These are phyloP conservation scores for Coendou prehensilis DNA, from an alignment of 2,797 vertebrate genomes.

Conservation along the genomic window DNA sequence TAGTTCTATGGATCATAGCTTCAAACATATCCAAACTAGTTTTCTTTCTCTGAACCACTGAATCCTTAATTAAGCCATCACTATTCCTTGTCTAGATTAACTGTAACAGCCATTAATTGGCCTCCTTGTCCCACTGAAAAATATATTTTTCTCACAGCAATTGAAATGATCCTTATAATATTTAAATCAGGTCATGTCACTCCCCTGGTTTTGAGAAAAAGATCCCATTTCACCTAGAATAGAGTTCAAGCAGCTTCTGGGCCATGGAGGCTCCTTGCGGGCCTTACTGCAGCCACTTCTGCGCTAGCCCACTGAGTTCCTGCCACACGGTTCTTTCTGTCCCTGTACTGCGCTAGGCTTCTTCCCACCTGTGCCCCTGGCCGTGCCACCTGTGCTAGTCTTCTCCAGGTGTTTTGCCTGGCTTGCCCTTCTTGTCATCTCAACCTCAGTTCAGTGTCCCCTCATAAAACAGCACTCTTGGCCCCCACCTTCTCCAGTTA, in stretches of 20 bases:
- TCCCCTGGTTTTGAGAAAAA: background rate
- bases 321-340: no score
- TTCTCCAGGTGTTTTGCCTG: background rate
- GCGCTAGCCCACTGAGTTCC: background rate
- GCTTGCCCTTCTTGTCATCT: background rate
- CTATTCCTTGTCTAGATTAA: background rate
- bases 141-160: background rate
- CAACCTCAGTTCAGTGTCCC: background rate
- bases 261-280: rapidly evolving
- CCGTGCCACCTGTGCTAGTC: background rate
- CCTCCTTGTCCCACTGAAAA: background rate
- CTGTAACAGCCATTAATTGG: background rate
- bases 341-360: background rate
- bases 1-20: background rate
- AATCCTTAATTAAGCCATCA: background rate
- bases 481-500: background rate
- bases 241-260: background rate
- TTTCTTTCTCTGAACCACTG: background rate
- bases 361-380: background rate
- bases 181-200: background rate
- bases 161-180: background rate
- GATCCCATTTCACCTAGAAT: background rate
- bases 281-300: background rate
- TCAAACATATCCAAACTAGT: background rate
- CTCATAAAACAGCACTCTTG: background rate